These are phyloP conservation scores for Beaufortia kweichowensis DNA, from an alignment of 2,113 vertebrate genomes.

Conservation along the genomic window DNA sequence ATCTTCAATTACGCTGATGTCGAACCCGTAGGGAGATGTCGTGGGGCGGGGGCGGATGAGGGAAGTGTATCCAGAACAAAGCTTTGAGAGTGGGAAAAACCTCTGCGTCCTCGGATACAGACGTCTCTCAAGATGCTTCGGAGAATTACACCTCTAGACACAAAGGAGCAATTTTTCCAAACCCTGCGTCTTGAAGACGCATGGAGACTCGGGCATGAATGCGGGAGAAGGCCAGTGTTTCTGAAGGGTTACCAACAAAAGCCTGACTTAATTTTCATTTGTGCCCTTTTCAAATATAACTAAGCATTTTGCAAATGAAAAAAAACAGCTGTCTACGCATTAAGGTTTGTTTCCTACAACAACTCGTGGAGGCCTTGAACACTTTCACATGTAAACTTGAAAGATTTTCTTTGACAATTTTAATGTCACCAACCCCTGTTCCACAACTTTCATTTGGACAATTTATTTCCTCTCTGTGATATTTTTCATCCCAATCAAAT, in stretches of 20 bases:
- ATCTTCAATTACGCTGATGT: slow-evolving; percentile 80
- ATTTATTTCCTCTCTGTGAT: slow-evolving; percentile 4
- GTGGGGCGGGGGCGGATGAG: slow-evolving; percentile 56
- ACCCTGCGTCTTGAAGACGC: slow-evolving; percentile 50
- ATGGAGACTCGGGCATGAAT: slow-evolving; percentile 32
- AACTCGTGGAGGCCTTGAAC: slow-evolving; percentile 6
- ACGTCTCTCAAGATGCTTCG: slow-evolving; percentile 68
- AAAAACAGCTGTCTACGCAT: background rate
- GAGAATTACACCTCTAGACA: slow-evolving; percentile 66
- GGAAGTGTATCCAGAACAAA: slow-evolving; percentile 75
- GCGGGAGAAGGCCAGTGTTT: slow-evolving; percentile 38
- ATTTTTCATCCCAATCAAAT: slow-evolving; percentile 26
- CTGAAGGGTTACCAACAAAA: slow-evolving; percentile 58
- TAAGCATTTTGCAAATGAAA: slow-evolving; percentile 40
- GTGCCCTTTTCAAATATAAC: slow-evolving; percentile 30
- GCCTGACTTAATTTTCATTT: slow-evolving; percentile 45
- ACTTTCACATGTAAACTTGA: background rate
- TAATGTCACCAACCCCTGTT: background rate
- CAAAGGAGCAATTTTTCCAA: slow-evolving; percentile 67
- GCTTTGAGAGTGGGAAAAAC: slow-evolving; percentile 73
- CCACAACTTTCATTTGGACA: slow-evolving; percentile 28
- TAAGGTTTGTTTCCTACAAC: slow-evolving; percentile 5
- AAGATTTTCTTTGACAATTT: background rate
- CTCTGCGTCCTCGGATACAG: slow-evolving; percentile 68
- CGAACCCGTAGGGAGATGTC: slow-evolving; percentile 61